Evolutionary conservation across 2,888 invertebrate genomes (phyloP), one percentile per base, ranked within the genome.

Genomic region (Caradrina kadenii): DNA sequence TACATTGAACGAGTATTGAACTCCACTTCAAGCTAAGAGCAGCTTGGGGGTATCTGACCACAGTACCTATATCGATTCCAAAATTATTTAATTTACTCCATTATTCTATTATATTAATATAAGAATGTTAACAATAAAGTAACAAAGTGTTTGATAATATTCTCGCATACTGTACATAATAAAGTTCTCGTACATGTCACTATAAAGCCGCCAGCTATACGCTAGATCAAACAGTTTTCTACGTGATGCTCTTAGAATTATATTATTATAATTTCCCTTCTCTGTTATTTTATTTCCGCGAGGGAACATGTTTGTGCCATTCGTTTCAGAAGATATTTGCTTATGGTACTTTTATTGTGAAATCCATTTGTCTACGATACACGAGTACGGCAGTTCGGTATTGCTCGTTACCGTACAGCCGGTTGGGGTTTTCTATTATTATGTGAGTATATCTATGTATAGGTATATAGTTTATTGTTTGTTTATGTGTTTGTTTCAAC

Each of bases 261-360:
- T 58, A n/a, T 19, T 45, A 50, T 13, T 50, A 11, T 22, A 50
- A 50, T 56, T 63, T 63, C 6, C 39, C 31, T 39, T 15, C 5
- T 21, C 13, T 48, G 15, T 50, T 55, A 15, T 69, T 42, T 49
- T 42, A 48, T 69, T n/a, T 62, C 13, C 45, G 26, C 48, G 13
- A 42, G 11, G 13, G 22, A 42, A 69, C 49, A 42, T 55, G 21
- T 54, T 21, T 19, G 1, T 39, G 13, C 11, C 13, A 10, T 26
- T 13, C 15, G 17, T 26, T 26, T 22, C 13, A 22, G 63, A 55
- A 31, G 2, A 19, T 50, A 21, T 54, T 54, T 21, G 4, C 10
- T 42, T 21, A 1, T 7, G 50, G 2, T 2, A 11, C 10, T 39
- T 50, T 7, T 1, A 26, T 65, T 42, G 8, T 42, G 1, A 8